These are phyloP conservation scores for Halocynthia roretzi DNA, from an alignment of 23 tunicate genomes.

Conservation along the genomic window DNA sequence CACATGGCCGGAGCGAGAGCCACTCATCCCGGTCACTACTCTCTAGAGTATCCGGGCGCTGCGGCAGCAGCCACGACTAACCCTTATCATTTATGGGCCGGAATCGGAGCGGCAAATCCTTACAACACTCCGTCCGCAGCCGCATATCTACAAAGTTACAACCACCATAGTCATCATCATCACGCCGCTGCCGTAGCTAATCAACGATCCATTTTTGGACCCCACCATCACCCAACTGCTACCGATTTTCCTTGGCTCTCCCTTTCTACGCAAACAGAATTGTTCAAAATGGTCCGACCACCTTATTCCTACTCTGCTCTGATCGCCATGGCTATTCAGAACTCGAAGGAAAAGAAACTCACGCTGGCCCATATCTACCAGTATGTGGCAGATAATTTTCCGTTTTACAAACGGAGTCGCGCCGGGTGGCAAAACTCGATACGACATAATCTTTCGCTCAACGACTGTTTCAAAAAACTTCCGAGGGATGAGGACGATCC, in stretches of 20 bases:
- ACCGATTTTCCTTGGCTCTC: constrained; percentile 94
- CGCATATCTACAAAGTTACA: constrained; percentile 67
- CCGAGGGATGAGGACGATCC: constrained; percentile 98
- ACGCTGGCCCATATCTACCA: constrained; percentile 87
- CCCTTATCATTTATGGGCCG: constrained; percentile 15
- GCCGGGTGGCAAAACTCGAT: constrained; percentile 99
- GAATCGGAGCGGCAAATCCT: constrained; percentile 37
- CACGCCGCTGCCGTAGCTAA: constrained; percentile 56
- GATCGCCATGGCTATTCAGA: constrained; percentile 96
- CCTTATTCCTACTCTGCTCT: constrained; percentile 96
- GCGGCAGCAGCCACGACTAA: constrained; percentile 42
- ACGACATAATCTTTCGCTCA: constrained; percentile 88
- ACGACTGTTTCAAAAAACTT: constrained; percentile 97
- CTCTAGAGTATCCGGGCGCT: constrained; percentile 74
- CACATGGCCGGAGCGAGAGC: constrained; percentile 61
- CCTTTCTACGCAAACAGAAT: constrained; percentile 82
- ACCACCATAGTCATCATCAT: constrained; percentile 25
- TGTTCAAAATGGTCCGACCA: constrained; percentile 95
- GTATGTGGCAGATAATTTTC: constrained; percentile 97
- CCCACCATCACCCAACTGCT: constrained; percentile 51
- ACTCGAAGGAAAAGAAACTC: constrained; percentile 96
- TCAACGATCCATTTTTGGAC: constrained; percentile 47
- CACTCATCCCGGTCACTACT: constrained; percentile 76
- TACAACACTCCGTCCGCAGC: constrained; percentile 53
- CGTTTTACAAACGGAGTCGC: constrained; percentile 88